These are phyloP conservation scores for Thamnaconus septentrionalis DNA, from an alignment of 2,113 vertebrate genomes.

Conservation along the genomic window DNA sequence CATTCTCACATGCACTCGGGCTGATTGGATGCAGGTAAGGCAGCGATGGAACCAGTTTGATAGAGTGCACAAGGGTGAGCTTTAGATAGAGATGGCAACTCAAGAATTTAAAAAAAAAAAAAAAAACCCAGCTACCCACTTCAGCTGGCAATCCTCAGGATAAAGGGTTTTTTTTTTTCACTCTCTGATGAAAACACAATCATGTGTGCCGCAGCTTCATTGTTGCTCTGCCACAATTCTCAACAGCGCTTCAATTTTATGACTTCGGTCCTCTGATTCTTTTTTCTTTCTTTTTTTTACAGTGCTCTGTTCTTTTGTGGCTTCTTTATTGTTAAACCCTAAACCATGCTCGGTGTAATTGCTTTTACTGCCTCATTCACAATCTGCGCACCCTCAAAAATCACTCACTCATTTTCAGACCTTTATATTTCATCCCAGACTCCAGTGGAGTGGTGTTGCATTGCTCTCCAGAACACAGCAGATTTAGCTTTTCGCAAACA, in stretches of 20 bases:
- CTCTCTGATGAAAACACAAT: constrained; percentile 19
- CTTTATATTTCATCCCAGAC: no score
- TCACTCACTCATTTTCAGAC: no score
- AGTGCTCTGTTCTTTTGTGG: constrained; percentile 1
- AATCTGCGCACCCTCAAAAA: no score
- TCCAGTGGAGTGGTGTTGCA: no score
- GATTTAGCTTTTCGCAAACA: no score
- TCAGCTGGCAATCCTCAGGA: constrained; percentile 18
- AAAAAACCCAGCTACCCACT: constrained; percentile 11
- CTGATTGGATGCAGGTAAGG: constrained; percentile 38
- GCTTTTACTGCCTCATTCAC: no score
- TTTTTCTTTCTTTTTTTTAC: not conserved
- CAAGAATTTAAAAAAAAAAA: not conserved
- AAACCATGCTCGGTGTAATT: no score
- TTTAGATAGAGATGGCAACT: not conserved
- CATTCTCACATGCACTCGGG: constrained; percentile 30
- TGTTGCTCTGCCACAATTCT: constrained; percentile 6
- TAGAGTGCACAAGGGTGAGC: constrained; percentile 34
- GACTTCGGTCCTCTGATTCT: constrained; percentile 36
- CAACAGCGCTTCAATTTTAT: constrained; percentile 59
- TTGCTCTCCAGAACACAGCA: no score
- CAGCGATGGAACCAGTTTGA: constrained; percentile 23
- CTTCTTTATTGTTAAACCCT: no score
- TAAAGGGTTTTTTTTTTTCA: constrained; percentile 8
- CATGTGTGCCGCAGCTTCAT: no score